These are phyloP conservation scores for Poeciliopsis turrubarensis DNA, from an alignment of 2,113 vertebrate species.

Conservation along the genomic window DNA sequence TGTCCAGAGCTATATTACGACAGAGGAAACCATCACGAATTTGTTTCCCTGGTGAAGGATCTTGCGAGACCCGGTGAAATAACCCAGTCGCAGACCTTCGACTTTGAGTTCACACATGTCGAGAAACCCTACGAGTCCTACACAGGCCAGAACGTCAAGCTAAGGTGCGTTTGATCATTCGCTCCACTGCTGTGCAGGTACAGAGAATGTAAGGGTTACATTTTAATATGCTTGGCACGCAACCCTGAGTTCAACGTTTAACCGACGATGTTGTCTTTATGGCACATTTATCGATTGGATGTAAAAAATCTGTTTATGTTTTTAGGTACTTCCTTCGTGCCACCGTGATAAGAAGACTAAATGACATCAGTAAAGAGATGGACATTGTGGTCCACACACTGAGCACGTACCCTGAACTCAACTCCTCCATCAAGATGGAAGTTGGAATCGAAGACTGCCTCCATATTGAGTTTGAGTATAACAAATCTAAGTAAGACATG, in stretches of 20 bases:
- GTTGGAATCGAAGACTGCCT: slow-evolving; percentile 98
- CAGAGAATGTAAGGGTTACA: slow-evolving; percentile 8
- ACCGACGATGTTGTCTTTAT: not conserved
- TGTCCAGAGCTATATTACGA: slow-evolving; percentile 94
- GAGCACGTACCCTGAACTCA: slow-evolving; percentile 94
- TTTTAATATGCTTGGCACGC: slow-evolving; percentile 23
- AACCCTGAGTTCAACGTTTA: not conserved
- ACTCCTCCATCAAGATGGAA: slow-evolving; percentile 99
- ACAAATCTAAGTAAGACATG: slow-evolving; percentile 95
- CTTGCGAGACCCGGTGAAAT: slow-evolving; percentile 94
- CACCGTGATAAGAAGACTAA: slow-evolving; percentile 93
- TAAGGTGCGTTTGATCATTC: slow-evolving; percentile 82
- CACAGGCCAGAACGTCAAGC: slow-evolving; percentile 97
- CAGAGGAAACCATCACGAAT: slow-evolving; percentile 97
- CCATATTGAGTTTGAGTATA: slow-evolving; percentile 99
- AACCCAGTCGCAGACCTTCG: slow-evolving; percentile 93
- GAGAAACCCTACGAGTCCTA: slow-evolving; percentile 98
- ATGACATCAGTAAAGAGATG: slow-evolving; percentile 95
- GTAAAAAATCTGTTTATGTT: slow-evolving; percentile 5
- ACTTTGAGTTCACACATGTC: slow-evolving; percentile 98
- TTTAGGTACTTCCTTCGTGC: slow-evolving; percentile 95
- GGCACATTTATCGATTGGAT: not conserved
- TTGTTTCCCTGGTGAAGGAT: slow-evolving; percentile 97
- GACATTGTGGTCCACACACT: slow-evolving; percentile 96
- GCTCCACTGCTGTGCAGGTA: not conserved